Conservation (phyloP, 2,797 vertebrate genomes). For the Epinephelus awoara region DNA sequence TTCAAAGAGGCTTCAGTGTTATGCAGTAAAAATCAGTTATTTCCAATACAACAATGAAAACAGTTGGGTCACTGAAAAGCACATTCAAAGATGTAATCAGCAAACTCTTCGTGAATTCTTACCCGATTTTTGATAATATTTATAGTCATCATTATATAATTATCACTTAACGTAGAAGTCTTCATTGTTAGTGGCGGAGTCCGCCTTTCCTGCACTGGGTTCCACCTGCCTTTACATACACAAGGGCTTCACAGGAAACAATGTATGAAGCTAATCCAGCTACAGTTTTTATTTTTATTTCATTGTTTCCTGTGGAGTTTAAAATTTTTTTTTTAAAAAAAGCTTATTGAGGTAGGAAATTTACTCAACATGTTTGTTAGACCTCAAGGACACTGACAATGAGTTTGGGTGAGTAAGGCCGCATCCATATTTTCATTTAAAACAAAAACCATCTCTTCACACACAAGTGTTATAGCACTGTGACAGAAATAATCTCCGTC, state of each 20-base stretch:
- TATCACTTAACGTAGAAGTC: not conserved
- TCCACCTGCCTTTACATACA: not conserved
- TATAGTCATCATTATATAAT: not conserved
- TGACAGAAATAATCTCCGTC: no score
- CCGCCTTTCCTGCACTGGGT: not conserved
- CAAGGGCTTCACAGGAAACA: not conserved
- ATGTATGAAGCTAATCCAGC: not conserved
- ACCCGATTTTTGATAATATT: not conserved
- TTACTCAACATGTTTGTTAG: not conserved
- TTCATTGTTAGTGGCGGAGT: not conserved
- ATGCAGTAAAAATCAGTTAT: conserved; percentile 20
- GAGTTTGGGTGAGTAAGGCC: not conserved
- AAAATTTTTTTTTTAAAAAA: no score
- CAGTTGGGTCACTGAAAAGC: conserved; percentile 6
- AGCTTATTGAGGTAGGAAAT: not conserved
- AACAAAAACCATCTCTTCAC: no score
- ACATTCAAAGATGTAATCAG: not conserved
- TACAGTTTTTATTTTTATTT: not conserved
- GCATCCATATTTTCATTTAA: no score
- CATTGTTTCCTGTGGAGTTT: not conserved
- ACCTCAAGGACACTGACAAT: not conserved
- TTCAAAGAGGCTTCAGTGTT: conserved; percentile 13
- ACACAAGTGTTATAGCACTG: no score
- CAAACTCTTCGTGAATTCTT: not conserved
- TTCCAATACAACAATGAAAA: conserved; percentile 22